These are phyloP conservation scores for Epistrophe grossulariae DNA, from an alignment of 2,888 invertebrate species.

Conservation along the genomic window DNA sequence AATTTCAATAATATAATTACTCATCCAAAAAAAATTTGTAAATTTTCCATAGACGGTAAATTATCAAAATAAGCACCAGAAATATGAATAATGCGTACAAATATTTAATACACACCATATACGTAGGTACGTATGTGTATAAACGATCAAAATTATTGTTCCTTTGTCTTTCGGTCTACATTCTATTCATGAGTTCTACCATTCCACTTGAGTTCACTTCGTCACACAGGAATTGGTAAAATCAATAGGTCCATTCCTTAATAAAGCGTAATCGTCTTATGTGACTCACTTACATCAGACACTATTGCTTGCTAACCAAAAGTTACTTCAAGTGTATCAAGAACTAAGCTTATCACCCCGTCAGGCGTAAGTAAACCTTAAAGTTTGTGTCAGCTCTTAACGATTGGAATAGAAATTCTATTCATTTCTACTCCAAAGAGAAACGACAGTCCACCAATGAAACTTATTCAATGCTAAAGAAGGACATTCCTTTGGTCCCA, in stretches of 20 bases:
- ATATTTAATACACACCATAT: background rate
- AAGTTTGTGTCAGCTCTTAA: conserved; percentile 44
- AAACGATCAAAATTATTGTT: background rate
- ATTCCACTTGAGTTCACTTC: conserved; percentile 59
- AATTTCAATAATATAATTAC: no score
- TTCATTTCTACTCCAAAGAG: conserved; percentile 33
- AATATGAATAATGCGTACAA: no score
- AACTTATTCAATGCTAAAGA: conserved; percentile 56
- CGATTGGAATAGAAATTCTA: conserved; percentile 10
- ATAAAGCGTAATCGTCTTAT: conserved; percentile 59
- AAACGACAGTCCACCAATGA: conserved; percentile 36
- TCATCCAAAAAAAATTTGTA: no score
- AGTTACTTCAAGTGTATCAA: conserved; percentile 46
- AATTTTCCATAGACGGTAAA: no score
- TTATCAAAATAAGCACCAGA: no score
- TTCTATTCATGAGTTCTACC: background rate
- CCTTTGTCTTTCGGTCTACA: background rate
- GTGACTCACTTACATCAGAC: conserved; percentile 49
- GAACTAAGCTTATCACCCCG: conserved; percentile 42
- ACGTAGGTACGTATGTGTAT: no score
- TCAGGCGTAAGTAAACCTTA: conserved; percentile 52
- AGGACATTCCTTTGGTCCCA: conserved; percentile 31
- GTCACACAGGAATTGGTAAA: conserved; percentile 34
- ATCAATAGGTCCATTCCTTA: conserved; percentile 52
- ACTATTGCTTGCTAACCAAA: conserved; percentile 24